phyloP scores from a whole-genome alignment of 92 coral and sea anemone species.

The Bergia puertoricense region DNA sequence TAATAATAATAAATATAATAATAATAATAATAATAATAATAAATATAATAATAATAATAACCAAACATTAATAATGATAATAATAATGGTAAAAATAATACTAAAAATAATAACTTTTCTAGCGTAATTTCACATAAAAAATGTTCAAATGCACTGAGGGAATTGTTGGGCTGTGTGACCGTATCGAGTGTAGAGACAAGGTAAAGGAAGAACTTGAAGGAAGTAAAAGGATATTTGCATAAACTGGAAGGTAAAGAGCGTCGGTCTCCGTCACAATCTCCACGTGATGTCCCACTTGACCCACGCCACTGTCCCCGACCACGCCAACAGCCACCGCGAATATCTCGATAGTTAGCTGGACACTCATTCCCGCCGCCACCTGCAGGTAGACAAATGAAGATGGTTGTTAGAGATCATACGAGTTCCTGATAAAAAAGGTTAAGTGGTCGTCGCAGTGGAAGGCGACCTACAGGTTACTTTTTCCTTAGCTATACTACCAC shows the following conservation, averaged over 20 bases:
- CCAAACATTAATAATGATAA: not conserved
- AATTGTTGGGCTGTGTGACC: not conserved
- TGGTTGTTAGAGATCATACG: not conserved
- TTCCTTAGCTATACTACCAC: too few relatives aligned
- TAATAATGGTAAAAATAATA: not conserved
- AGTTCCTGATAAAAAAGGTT: too few relatives aligned
- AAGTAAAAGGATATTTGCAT: conserved; percentile 95
- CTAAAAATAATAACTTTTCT: not conserved
- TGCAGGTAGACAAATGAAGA: not conserved
- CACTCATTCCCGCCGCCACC: conserved; percentile 99
- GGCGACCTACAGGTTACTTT: too few relatives aligned
- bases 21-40: not conserved
- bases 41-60: not conserved
- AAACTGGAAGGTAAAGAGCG: conserved; percentile 85
- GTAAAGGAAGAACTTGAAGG: not conserved
- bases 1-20: not conserved
- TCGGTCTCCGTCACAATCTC: conserved; percentile 95
- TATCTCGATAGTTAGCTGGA: conserved; percentile 84
- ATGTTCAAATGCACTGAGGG: too few relatives aligned
- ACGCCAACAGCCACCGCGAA: conserved; percentile 99
- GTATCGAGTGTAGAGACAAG: not conserved
- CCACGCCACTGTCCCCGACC: conserved; percentile 91
- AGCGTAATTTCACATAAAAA: too few relatives aligned
- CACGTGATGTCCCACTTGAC: conserved; percentile 96
- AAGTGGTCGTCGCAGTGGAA: too few relatives aligned